phyloP scores from a whole-genome alignment of 2,888 invertebrate genomes.

The Lacanobia wlatinum region DNA sequence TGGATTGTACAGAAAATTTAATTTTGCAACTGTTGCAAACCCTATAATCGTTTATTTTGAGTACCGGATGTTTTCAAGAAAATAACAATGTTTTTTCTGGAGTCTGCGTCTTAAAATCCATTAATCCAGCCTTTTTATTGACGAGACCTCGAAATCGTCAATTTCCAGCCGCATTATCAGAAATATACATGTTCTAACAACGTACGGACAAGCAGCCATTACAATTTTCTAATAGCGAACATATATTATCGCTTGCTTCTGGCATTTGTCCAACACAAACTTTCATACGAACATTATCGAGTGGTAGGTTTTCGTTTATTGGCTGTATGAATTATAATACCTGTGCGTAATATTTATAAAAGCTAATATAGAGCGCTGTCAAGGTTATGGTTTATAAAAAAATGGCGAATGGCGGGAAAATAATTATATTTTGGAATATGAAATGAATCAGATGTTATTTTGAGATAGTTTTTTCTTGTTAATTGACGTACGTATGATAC shows the following conservation, averaged over 20 bases:
- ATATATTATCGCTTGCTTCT: constrained; percentile 38
- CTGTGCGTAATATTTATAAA: constrained; percentile 61
- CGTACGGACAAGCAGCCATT: constrained; percentile 31
- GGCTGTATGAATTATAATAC: constrained; percentile 63
- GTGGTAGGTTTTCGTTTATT: constrained; percentile 64
- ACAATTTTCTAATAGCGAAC: constrained; percentile 46
- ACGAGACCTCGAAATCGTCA: constrained; percentile 3
- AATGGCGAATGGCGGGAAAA: constrained; percentile 40
- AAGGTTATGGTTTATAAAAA: constrained; percentile 55
- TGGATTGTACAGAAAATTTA: too few relatives aligned
- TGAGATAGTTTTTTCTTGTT: constrained; percentile 5
- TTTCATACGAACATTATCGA: constrained; percentile 64
- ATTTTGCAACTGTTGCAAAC: not conserved
- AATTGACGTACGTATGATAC: not conserved
- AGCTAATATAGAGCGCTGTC: constrained; percentile 53
- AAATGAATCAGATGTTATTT: constrained; percentile 35
- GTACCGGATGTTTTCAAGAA: not conserved
- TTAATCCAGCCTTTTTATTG: constrained; percentile 15
- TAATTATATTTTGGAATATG: constrained; percentile 23
- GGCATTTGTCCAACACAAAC: constrained; percentile 54
- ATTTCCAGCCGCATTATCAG: constrained; percentile 9
- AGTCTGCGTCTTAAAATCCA: not conserved
- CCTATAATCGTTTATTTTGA: too few relatives aligned
- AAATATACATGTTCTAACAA: constrained; percentile 20
- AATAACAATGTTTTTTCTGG: not conserved